Evolutionary conservation across 2,113 vertebrate species (phyloP), one percentile per base, ranked within the genome.

Genomic region (Andinoacara biseriatus): DNA sequence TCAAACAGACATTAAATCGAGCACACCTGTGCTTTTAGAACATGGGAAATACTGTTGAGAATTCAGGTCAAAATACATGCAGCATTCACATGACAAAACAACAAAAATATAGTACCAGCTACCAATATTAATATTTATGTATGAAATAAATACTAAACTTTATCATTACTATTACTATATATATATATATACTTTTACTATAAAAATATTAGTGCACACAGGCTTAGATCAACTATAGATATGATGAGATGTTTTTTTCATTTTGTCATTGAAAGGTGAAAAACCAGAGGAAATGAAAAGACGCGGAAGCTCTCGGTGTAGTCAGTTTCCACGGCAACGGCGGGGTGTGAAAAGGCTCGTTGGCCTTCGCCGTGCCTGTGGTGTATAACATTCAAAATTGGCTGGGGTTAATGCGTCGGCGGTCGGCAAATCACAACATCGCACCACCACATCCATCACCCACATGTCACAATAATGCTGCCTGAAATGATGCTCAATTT

Each of bases 281-380:
- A 84, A 86, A 87, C 35, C 15, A 78, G 60, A 72, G 63, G 58
- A 86, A 60, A 85, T 62, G 52, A 38, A 80, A 40, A 46, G 79
- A 87, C 20, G 22, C 63, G 69, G 83, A 74, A 76, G 79, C 88
- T 76, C 86, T 85, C 81, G 18, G 82, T 82, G 89, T 91, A 76
- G 89, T 92, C 84, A 85, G 92, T 96, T 94, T 91, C 95, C 94
- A 95, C 94, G 90, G 93, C 78, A 95, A 96, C 94, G 74, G 85
- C 3, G 20, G 69, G 91, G 90, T 92, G 89, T 91, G 80, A 92
- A 92, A 90, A 90, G 88, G 86, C 89, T 91, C 52, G 77, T 90
- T 88, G 91, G 87, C 88, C 91, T 92, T 93, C 87, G 10, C 79
- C 72, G 77, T 56, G 84, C 86, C 90, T 82, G 87, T 89, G 89